Conservation (phyloP, 1,140 invertebrate genomes). For the Drosophila lacteicornis region DNA sequence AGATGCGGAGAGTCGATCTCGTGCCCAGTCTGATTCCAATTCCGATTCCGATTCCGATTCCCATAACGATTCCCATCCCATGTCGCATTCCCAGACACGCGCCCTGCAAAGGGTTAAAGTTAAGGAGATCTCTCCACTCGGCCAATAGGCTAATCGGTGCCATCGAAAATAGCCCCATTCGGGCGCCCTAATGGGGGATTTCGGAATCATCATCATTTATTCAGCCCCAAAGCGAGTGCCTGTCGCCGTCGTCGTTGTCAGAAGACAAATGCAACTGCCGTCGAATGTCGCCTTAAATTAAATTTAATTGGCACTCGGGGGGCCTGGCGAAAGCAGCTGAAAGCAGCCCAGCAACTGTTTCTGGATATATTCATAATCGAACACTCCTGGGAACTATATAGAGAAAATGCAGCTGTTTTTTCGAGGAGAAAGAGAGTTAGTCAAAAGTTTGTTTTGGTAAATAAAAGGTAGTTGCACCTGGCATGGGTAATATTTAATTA, state of each 20-base stretch:
- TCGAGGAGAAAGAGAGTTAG: background rate
- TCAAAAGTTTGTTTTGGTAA: slow-evolving; percentile 12
- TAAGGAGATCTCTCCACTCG: slow-evolving; percentile 30
- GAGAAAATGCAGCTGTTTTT: slow-evolving; percentile 24
- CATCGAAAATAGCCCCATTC: slow-evolving; percentile 48
- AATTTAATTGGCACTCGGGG: slow-evolving; percentile 55
- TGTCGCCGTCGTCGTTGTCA: slow-evolving; percentile 7
- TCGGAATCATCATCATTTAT: slow-evolving; percentile 28
- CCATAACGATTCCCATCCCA: slow-evolving; percentile 2
- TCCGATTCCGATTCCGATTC: slow-evolving; percentile 11
- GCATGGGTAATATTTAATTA: background rate
- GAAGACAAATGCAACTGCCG: slow-evolving; percentile 32
- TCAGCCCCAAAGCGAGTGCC: slow-evolving; percentile 1
- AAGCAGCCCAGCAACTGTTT: slow-evolving; percentile 38
- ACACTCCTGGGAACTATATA: background rate
- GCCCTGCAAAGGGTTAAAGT: slow-evolving; percentile 64
- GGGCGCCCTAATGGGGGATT: slow-evolving; percentile 9
- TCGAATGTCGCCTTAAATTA: slow-evolving; percentile 58
- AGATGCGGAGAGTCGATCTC: slow-evolving; percentile 23
- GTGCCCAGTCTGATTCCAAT: slow-evolving; percentile 1
- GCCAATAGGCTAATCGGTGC: slow-evolving; percentile 62
- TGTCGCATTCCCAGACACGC: slow-evolving; percentile 23
- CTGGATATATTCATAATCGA: background rate
- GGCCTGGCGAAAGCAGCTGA: slow-evolving; percentile 53
- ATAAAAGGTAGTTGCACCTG: slow-evolving; percentile 16